A percentile compares a stretch with the other conserved stretches of the same genome.
Evolutionary conservation across 2,888 invertebrate genomes (phyloP).

Genomic region (Agriotes lineatus): DNA sequence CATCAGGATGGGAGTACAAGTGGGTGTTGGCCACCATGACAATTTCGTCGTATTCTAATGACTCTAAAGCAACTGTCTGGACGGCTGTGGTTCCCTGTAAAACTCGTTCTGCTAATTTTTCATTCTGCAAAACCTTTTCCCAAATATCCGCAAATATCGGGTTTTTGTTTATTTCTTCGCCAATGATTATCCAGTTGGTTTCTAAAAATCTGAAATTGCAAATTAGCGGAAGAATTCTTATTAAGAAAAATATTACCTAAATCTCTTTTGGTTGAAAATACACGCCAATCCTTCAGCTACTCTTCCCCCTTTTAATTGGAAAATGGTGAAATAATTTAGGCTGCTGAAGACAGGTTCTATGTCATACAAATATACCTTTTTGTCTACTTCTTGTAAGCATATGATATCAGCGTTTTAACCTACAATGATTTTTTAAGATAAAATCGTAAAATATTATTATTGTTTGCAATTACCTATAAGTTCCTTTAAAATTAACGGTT

Average conservation of each 20-base stretch:
- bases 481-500: conserved; percentile 87
- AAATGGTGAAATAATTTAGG: conserved; percentile 72
- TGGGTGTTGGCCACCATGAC: conserved; percentile 87
- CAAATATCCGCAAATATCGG: conserved; percentile 71
- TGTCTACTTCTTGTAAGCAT: conserved; percentile 95
- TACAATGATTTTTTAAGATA: conserved; percentile 62
- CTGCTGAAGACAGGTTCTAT: conserved; percentile 72
- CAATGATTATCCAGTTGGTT: conserved; percentile 70
- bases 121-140: conserved; percentile 72
- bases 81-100: conserved; percentile 76
- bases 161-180: conserved; percentile 70
- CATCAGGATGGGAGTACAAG: conserved; percentile 92
- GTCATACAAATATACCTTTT: conserved; percentile 78
- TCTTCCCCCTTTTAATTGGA: conserved; percentile 79
- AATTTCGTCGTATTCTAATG: conserved; percentile 71
- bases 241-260: conserved; percentile 67
- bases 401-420: conserved; percentile 92
- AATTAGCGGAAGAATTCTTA: neutral
- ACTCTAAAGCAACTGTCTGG: conserved; percentile 72
- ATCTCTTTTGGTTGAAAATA: conserved; percentile 79
- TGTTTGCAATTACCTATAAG: conserved; percentile 62
- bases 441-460: no score
- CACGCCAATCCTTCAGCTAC: conserved; percentile 86
- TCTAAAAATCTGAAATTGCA: conserved; percentile 48
- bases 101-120: conserved; percentile 71